phyloP scores from a whole-genome alignment of 2,888 invertebrate genomes.

The Melinopterus prodromus region DNA sequence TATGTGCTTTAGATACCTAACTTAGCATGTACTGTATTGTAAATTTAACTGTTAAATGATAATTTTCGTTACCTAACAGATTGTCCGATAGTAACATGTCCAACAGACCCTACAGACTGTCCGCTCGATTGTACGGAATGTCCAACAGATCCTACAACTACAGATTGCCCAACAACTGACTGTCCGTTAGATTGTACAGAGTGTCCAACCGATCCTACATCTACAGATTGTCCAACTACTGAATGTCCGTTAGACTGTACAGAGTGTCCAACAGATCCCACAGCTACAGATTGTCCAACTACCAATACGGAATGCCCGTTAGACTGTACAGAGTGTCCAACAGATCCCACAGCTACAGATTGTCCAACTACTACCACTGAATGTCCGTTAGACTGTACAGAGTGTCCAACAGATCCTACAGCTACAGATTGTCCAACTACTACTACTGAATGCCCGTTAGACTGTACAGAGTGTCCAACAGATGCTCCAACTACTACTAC shows the following conservation, averaged over 20 bases:
- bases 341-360: conserved; percentile 24
- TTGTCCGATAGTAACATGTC: conserved; percentile 38
- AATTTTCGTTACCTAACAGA: background rate
- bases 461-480: background rate
- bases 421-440: background rate
- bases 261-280: background rate
- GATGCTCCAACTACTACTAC: background rate
- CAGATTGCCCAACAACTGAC: conserved; percentile 31
- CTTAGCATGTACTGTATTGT: no score
- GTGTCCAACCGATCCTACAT: background rate
- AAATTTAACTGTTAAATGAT: conserved; percentile 38
- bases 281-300: conserved; percentile 24
- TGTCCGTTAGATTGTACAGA: no score
- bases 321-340: conserved; percentile 23
- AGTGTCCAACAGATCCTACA: conserved; percentile 26
- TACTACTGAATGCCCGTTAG: background rate
- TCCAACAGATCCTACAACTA: background rate
- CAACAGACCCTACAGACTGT: background rate
- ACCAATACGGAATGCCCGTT: conserved; percentile 18
- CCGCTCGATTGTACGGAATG: conserved; percentile 7
- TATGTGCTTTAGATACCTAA: background rate
- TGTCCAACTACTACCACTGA: conserved; percentile 30
- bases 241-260: conserved; percentile 25
- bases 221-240: conserved; percentile 27
- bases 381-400: conserved; percentile 22